Percentiles rank a stretch among this genome's conserved stretches.
These are phyloP conservation scores for Eupithecia vulgata DNA, from an alignment of 2,888 invertebrate genomes.

Conservation along the genomic window DNA sequence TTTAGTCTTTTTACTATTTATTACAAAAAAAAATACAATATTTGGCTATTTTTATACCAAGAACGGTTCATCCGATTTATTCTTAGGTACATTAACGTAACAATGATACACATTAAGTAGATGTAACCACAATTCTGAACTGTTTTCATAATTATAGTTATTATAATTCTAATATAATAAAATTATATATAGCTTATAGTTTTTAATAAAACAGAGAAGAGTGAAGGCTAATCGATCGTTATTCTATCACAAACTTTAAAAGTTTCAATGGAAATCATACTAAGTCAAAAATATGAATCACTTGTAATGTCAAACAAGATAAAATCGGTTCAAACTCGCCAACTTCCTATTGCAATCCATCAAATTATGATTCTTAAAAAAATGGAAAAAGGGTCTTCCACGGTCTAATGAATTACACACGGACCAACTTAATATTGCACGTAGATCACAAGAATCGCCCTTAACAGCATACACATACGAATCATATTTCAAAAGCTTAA, in stretches of 20 bases:
- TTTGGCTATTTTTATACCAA: neutral
- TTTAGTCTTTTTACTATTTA: neutral
- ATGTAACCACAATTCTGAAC: no score
- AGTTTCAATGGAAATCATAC: neutral
- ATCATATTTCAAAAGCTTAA: slow-evolving; percentile 15
- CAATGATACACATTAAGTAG: no score
- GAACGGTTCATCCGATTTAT: neutral
- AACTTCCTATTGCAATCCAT: slow-evolving; percentile 66
- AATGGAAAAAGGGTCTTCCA: slow-evolving; percentile 48
- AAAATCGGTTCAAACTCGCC: slow-evolving; percentile 46
- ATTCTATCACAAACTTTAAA: neutral
- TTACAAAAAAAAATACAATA: no score
- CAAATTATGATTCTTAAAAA: slow-evolving; percentile 63
- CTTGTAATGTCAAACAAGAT: slow-evolving; percentile 27
- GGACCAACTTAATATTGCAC: slow-evolving; percentile 27
- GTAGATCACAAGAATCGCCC: neutral
- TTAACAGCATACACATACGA: slow-evolving; percentile 12
- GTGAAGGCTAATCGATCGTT: no score
- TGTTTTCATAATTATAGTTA: no score
- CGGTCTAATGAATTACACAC: slow-evolving; percentile 51
- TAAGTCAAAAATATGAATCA: neutral
- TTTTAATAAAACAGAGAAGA: neutral
- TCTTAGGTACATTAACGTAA: neutral
- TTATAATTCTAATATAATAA: no score
- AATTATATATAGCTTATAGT: neutral